Evolutionary conservation across 2,797 vertebrate species (phyloP), one percentile per base, ranked within the genome.

Genomic region (Tragelaphus oryx): DNA sequence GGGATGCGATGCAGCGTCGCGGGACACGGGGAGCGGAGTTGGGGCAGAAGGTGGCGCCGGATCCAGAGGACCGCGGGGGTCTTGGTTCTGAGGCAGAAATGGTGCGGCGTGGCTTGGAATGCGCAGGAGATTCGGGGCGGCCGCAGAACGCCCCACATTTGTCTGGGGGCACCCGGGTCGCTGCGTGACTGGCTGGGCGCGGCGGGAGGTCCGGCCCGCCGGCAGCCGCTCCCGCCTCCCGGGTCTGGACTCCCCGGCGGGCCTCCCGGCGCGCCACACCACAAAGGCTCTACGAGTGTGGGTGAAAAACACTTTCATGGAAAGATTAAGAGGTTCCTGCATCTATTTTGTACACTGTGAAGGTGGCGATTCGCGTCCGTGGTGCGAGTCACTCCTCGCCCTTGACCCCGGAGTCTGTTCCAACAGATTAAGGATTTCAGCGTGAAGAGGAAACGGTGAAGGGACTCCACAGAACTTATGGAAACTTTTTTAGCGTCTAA

Each of bases 201-300:
- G 3, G 50, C 5, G 3, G 17, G 9, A 81, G 13, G 33, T 6
- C 26, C 46, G 0, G 28, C 3, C 14, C 11, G 52, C 11, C 11
- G 2, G 60, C 20, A 3, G 28, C 26, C 20, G 0, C 41, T 44
- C 9, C 16, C 28, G 12, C 46, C 74, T 37, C 12, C 17, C 24
- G 5, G 10, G 28, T 26, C 74, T 26, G 37, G 30, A 5, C n/a
- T 65, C 28, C 59, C 22, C 0, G 9, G 37, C 46, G 24, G 12
- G 22, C 48, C 80, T 50, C 59, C 30, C 1, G 1, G 30, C 16
- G 41, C 48, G 5, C 28, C 20, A 20, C 54, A 57, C 59, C 59
- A 2, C 28, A 50, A 62, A 87, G 18, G 17, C 4, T 22, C 52
- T 2, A 7, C 1, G 24, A 46, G 33, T 11, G 44, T 60, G 62